A percentile compares a stretch with the other conserved stretches of the same genome.
Evolutionary conservation across 1,140 invertebrate genomes (phyloP).

Genomic region (Sweltsa coloradensis): DNA sequence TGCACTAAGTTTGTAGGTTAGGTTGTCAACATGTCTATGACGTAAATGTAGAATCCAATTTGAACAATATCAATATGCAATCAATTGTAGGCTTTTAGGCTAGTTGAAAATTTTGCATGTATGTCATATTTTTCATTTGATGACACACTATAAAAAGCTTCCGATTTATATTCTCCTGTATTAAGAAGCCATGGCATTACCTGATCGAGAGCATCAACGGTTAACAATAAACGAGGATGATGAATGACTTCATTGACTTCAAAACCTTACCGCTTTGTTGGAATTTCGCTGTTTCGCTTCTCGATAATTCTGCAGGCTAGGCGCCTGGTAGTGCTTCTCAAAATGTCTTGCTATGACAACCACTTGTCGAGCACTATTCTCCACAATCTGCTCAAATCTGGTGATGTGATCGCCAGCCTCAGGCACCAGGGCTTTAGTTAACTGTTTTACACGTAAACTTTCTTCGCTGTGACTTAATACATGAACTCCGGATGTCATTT

Average conservation of each 20-base stretch:
- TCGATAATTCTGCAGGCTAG: slow-evolving; percentile 47
- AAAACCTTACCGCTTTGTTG: slow-evolving; percentile 39
- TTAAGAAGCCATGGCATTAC: too few relatives aligned
- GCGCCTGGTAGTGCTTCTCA: slow-evolving; percentile 51
- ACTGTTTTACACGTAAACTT: slow-evolving; percentile 40
- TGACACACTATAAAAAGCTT: too few relatives aligned
- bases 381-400: slow-evolving; percentile 46
- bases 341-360: slow-evolving; percentile 50
- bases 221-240: slow-evolving; percentile 1
- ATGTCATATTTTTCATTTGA: too few relatives aligned
- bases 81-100: too few relatives aligned
- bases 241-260: slow-evolving; percentile 1
- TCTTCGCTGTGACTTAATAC: slow-evolving; percentile 30
- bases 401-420: slow-evolving; percentile 47
- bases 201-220: too few relatives aligned
- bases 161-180: too few relatives aligned
- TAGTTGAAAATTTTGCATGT: too few relatives aligned
- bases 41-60: too few relatives aligned
- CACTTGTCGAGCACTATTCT: slow-evolving; percentile 43
- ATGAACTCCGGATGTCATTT: slow-evolving; percentile 30
- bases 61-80: too few relatives aligned
- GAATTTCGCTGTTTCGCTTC: slow-evolving; percentile 41
- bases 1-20: too few relatives aligned
- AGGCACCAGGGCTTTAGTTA: slow-evolving; percentile 46
- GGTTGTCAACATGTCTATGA: too few relatives aligned